These are phyloP conservation scores for Polymixis lichenea DNA, from an alignment of 2,888 invertebrate species.

Conservation along the genomic window DNA sequence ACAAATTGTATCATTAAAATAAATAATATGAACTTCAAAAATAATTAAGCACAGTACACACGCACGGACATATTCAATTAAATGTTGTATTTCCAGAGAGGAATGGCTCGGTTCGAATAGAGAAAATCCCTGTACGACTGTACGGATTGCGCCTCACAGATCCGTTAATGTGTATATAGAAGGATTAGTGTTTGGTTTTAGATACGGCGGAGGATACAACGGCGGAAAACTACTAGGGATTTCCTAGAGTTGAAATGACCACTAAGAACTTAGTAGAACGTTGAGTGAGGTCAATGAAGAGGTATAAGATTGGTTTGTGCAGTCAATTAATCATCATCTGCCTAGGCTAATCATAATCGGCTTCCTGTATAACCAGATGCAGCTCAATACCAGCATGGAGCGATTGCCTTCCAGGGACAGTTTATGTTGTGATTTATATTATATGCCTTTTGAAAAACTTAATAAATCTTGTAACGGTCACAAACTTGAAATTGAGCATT, in stretches of 20 bases:
- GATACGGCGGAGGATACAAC: conserved; percentile 70
- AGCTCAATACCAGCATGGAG: too few relatives aligned
- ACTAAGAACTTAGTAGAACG: not conserved
- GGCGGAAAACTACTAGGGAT: conserved; percentile 8
- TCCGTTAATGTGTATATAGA: conserved; percentile 87
- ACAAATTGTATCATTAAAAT: conserved; percentile 7
- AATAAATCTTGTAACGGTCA: not conserved
- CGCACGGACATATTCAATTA: conserved; percentile 79
- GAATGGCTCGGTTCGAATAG: conserved; percentile 69
- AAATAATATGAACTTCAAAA: conserved; percentile 24
- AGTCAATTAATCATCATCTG: too few relatives aligned
- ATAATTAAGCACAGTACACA: conserved; percentile 58
- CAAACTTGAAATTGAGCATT: not conserved
- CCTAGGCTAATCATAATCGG: too few relatives aligned
- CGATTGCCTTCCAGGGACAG: too few relatives aligned
- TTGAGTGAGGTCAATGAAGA: not conserved
- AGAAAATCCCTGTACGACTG: conserved; percentile 72
- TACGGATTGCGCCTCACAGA: conserved; percentile 75
- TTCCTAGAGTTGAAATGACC: conserved; percentile 5
- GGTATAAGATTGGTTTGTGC: not conserved
- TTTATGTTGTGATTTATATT: not conserved
- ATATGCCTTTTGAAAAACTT: not conserved
- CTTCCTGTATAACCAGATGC: too few relatives aligned
- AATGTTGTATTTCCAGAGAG: conserved; percentile 80
- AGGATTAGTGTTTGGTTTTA: conserved; percentile 88